phyloP scores from a whole-genome alignment of 2,113 vertebrate species.

The Vidua macroura region DNA sequence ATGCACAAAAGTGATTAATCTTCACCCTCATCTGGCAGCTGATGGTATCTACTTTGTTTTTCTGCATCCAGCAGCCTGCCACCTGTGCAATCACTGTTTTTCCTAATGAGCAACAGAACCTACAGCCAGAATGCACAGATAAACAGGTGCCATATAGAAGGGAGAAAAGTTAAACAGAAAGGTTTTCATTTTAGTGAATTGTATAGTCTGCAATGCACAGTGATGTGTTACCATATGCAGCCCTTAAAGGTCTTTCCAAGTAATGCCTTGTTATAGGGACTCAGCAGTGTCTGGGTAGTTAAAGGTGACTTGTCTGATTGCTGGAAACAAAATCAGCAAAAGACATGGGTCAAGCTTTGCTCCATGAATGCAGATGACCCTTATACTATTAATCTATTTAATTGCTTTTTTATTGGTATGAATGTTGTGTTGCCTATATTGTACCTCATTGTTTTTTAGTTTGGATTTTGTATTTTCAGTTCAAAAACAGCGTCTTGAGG shows the following conservation, averaged over 20 bases:
- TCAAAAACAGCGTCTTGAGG: neutral
- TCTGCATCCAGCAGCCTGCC: neutral
- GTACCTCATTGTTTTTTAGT: neutral
- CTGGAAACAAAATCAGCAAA: neutral
- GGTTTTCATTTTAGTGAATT: neutral
- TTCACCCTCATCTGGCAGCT: neutral
- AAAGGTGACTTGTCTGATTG: neutral
- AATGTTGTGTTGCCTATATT: neutral
- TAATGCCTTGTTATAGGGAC: neutral
- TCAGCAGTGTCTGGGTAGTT: neutral
- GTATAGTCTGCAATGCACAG: neutral
- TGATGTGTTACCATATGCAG: too few species aligned
- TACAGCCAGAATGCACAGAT: neutral
- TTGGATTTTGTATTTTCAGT: neutral
- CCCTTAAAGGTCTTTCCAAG: neutral
- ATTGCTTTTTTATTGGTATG: accelerated
- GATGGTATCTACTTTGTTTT: neutral
- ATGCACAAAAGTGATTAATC: neutral
- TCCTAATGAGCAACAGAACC: neutral
- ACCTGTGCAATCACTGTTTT: neutral
- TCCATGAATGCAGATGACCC: neutral
- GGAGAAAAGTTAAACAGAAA: neutral
- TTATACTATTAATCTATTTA: neutral
- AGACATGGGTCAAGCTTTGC: neutral
- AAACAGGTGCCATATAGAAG: neutral